phyloP scores from a whole-genome alignment of 1,140 invertebrate genomes.

The Drosophila lowei region DNA sequence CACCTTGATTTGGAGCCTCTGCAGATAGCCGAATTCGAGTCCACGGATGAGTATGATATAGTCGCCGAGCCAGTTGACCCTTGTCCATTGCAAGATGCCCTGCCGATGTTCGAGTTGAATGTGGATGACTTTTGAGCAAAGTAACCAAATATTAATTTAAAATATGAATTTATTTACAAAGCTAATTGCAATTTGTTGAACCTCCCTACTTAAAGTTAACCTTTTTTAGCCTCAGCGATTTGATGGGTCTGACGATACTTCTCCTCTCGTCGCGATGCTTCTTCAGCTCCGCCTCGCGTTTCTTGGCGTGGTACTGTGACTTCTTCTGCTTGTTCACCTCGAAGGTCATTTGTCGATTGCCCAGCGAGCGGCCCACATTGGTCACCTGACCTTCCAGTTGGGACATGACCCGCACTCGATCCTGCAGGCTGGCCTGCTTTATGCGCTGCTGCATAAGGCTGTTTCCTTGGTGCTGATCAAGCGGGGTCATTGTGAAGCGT shows the following conservation, averaged over 20 bases:
- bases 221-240: constrained; percentile 75
- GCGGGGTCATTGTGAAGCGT: constrained; percentile 49
- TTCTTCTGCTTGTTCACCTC: constrained; percentile 84
- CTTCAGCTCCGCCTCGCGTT: constrained; percentile 84
- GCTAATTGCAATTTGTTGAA: constrained; percentile 32
- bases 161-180: constrained; percentile 52
- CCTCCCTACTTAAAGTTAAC: constrained; percentile 79
- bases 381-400: constrained; percentile 84
- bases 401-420: constrained; percentile 86
- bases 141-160: constrained; percentile 32
- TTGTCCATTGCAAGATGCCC: background rate
- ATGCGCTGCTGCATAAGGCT: constrained; percentile 70
- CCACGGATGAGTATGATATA: background rate
- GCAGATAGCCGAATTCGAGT: constrained; percentile 7
- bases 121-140: background rate
- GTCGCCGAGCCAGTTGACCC: background rate
- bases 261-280: constrained; percentile 89
- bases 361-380: constrained; percentile 85
- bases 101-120: background rate
- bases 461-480: constrained; percentile 45
- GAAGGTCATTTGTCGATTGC: constrained; percentile 92
- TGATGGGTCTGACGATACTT: constrained; percentile 88
- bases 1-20: constrained; percentile 2
- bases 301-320: constrained; percentile 82
- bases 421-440: constrained; percentile 87